A percentile compares a stretch with the other conserved stretches of the same genome.
Conservation (phyloP, 2,888 invertebrate genomes). For the Portevinia maculata region DNA sequence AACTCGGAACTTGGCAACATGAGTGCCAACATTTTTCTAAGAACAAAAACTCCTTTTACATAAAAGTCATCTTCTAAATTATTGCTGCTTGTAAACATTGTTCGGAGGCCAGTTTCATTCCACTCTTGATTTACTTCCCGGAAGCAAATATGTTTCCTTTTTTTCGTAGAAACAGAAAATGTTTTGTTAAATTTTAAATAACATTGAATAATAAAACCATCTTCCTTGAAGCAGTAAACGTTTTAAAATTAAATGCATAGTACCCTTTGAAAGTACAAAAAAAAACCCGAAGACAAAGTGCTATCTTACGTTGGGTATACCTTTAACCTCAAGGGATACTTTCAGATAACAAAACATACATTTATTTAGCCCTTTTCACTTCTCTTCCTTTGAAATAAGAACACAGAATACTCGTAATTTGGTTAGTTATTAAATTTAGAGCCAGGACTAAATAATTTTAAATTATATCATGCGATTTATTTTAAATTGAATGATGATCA, state of each 20-base stretch:
- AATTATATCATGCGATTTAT: no score
- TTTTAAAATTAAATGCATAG: slow-evolving; percentile 9
- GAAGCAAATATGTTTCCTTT: slow-evolving; percentile 27
- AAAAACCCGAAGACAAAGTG: not conserved
- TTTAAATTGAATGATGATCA: no score
- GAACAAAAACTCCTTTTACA: no score
- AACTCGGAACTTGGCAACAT: no score
- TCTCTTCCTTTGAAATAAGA: slow-evolving; percentile 28
- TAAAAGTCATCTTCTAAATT: no score
- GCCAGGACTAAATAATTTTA: no score
- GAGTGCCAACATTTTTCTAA: no score
- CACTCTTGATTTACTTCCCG: slow-evolving; percentile 15
- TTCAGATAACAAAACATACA: slow-evolving; percentile 39
- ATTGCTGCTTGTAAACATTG: no score
- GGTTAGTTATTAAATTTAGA: no score
- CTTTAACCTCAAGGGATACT: slow-evolving; percentile 35
- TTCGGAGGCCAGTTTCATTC: no score
- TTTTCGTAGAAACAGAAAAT: no score
- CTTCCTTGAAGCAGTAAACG: slow-evolving; percentile 4
- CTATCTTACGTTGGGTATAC: not conserved
- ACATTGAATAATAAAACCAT: slow-evolving; percentile 39
- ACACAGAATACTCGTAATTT: no score
- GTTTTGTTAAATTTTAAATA: slow-evolving; percentile 49
- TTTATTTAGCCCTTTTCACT: slow-evolving; percentile 31
- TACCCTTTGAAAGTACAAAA: slow-evolving; percentile 26